Evolutionary conservation across 2,113 vertebrate genomes (phyloP), one percentile per base, ranked within the genome.

Genomic region (Triplophysa siluroides): DNA sequence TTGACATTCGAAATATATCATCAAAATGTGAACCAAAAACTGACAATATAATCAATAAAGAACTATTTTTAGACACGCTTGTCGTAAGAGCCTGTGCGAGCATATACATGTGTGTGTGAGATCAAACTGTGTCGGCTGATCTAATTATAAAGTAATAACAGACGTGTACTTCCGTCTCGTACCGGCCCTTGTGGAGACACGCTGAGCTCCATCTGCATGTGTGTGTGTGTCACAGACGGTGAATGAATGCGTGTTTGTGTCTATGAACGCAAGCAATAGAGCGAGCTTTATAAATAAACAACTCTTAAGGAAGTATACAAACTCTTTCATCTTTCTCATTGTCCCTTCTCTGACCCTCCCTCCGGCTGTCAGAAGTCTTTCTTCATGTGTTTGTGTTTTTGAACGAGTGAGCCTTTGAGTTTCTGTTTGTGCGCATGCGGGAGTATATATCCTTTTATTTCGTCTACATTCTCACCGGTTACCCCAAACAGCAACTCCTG

Each of bases 161-260:
- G 79, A 56, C 79, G 38, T 77, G 82, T 56, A 80, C 78, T 79
- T 83, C 76, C 69, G 61, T 58, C 61, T 80, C 78, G 60, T 72
- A 61, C 73, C 21, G 13, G 38, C 63, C 76, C 65, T 67, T 47
- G 33, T 16, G 41, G 76, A 80, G 43, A 76, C 83, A 84, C 13
- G 65, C 81, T 41, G 83, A 81, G 83, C 61, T 76, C 79, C 83
- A 84, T 84, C 83, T 86, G 85, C 73, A 79, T 81, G 73, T 81
- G 58, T 72, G 52, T 52, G 68, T 50, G 54, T 67, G 52, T 71
- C 7, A 4, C 26, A 38, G 61, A 38, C 45, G 8, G 54, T 72
- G 72, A 64, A 56, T 73, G 24, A 61, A 58, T 14, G 73, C 73
- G 50, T 68, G 24, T 72, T n/a, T 75, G 47, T 56, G 50, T 66